Evolutionary conservation across 2,113 vertebrate genomes (phyloP).

Genomic region (Ptilonorhynchus violaceus): DNA sequence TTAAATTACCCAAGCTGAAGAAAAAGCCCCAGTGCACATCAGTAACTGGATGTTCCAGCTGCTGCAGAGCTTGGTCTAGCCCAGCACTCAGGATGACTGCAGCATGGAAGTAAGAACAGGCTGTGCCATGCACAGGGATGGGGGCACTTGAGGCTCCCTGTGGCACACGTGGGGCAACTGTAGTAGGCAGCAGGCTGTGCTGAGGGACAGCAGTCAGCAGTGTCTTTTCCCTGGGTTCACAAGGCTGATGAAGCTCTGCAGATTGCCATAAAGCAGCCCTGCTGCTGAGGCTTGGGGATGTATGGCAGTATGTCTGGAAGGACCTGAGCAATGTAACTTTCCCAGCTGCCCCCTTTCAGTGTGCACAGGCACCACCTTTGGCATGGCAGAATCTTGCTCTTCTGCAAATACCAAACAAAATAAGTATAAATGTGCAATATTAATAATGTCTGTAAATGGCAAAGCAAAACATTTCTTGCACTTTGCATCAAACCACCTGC

Average conservation of each 20-base stretch:
- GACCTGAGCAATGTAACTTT: neutral
- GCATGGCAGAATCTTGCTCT: neutral
- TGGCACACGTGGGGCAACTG: neutral
- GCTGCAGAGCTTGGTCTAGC: neutral
- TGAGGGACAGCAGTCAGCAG: neutral
- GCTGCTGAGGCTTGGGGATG: neutral
- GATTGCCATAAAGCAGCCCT: neutral
- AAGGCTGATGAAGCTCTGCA: neutral
- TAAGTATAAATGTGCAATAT: neutral
- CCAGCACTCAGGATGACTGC: neutral
- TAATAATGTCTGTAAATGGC: neutral
- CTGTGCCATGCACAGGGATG: fast-evolving
- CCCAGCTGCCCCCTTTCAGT: neutral
- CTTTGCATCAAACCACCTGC: neutral
- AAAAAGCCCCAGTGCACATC: neutral
- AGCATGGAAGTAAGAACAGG: neutral
- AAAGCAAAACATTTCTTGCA: neutral
- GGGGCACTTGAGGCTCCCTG: neutral
- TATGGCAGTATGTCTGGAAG: neutral
- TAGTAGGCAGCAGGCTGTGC: neutral
- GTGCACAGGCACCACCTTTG: neutral
- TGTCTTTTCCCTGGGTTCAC: neutral
- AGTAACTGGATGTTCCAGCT: neutral
- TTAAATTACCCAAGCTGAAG: neutral
- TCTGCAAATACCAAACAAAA: neutral